Conservation (phyloP, 2,888 invertebrate species). For the Mimumesa dahlbomi region DNA sequence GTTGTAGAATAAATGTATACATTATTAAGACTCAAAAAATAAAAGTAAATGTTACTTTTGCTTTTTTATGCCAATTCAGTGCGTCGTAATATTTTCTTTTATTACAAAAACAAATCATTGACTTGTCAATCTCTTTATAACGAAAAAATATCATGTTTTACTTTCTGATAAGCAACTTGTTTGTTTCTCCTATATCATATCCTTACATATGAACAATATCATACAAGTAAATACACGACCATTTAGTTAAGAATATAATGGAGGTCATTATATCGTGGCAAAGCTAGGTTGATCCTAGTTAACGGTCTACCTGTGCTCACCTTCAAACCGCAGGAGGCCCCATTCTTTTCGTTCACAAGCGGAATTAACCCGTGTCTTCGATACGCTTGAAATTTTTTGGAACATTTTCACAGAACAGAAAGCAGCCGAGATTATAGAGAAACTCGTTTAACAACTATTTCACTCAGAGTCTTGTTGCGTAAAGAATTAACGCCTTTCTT, state of each 20-base stretch:
- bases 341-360: constrained; percentile 37
- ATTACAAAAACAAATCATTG: no score
- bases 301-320: constrained; percentile 52
- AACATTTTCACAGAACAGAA: constrained; percentile 47
- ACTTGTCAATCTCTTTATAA: no score
- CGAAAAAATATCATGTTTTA: no score
- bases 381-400: constrained; percentile 58
- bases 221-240: not conserved
- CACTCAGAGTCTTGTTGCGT: no score
- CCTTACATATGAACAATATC: not conserved
- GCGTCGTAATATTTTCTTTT: no score
- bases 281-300: constrained; percentile 41
- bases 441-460: constrained; percentile 19
- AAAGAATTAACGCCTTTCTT: no score
- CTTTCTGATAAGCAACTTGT: no score
- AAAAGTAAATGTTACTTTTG: no score
- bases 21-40: no score
- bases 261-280: constrained; percentile 16
- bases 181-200: no score
- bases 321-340: constrained; percentile 39
- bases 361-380: constrained; percentile 61
- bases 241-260: constrained; percentile 33
- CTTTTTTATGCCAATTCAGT: no score
- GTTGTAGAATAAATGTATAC: no score
- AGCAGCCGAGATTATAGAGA: constrained; percentile 26